Base-by-base conservation (phyloP, 2,888 invertebrate species). In the Calameuta filiformis region DNA sequence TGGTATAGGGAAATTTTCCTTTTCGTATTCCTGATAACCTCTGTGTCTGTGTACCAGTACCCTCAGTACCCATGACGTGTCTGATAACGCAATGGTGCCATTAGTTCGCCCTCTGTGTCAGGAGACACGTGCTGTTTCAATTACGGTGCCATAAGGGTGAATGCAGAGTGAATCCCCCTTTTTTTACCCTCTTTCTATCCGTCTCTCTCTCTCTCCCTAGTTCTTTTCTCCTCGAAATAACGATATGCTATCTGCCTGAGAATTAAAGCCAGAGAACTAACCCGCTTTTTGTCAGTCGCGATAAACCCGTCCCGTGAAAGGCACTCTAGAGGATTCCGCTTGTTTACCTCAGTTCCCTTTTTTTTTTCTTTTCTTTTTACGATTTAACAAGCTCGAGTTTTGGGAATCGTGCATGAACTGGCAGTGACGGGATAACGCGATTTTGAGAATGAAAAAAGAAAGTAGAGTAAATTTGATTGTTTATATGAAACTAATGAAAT, bases 101-200 rank as follows among this genome's bases (percentile, higher is more conserved):
- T 87, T 85, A 85, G 85, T 81, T 85, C 81, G 82, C 82, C 83
- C 84, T 80, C 80, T 77, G 81, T 82, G 83, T 85, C 83, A 78
- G 77, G 80, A 82, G 86, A 85, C 87, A 85, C 87, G 86, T 86
- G 87, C 87, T 85, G 85, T 87, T 88, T 87, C 87, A 85, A 88
- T 87, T 86, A 86, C 83, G 81, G 76, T 76, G 76, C 81, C 81
- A 84, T 79, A 83, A 82, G 81, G 80, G 82, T 73, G 71, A 15
- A 71, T 71, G 71, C 71, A 34, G 71, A 71, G 71, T 34, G 71
- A 71, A 71, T 71, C 71, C 71, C 71, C 33, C 23, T 34, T 71
- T 69, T 71, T 71, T 15, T 31, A 15, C 71, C 71, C 71, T 35
- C 35, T 74, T 34, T 34, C 74, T 33, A 15, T 35, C 76, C 9